A percentile compares a stretch with the other conserved stretches of the same genome.
Conservation (phyloP, 1,140 invertebrate genomes). For the Megalonaias nervosa region DNA sequence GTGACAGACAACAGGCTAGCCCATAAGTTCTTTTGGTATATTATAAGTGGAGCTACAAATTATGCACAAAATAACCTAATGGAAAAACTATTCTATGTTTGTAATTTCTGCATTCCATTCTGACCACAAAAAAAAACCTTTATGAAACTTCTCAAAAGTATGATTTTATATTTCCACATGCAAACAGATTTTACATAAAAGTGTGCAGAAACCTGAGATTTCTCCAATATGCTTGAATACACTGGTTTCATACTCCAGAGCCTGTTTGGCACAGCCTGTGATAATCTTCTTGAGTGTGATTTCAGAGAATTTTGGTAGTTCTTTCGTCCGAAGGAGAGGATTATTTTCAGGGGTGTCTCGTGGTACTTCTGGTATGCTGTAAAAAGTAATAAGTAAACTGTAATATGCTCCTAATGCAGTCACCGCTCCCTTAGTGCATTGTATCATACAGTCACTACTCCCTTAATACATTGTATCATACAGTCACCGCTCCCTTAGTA, state of each 20-base stretch:
- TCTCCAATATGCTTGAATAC: slow-evolving; percentile 79
- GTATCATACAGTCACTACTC: no score
- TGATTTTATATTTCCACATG: background rate
- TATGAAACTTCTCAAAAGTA: slow-evolving; percentile 7
- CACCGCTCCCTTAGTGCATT: slow-evolving; percentile 7
- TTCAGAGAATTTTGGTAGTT: slow-evolving; percentile 84
- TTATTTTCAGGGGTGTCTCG: slow-evolving; percentile 84
- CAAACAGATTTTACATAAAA: no score
- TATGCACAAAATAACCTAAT: no score
- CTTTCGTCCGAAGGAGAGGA: slow-evolving; percentile 80
- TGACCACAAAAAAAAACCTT: slow-evolving; percentile 8
- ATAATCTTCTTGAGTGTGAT: slow-evolving; percentile 88
- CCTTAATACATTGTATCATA: no score
- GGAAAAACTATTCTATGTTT: no score
- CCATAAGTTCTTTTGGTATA: no score
- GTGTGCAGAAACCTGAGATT: slow-evolving; percentile 65
- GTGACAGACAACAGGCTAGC: no score
- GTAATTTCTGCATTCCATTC: no score
- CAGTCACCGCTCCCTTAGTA: no score
- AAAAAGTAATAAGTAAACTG: slow-evolving; percentile 6
- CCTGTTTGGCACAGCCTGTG: slow-evolving; percentile 84
- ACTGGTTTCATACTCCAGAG: slow-evolving; percentile 86
- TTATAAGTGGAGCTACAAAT: no score
- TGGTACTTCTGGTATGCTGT: slow-evolving; percentile 91
- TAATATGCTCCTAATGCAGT: slow-evolving; percentile 10